Conservation (phyloP, 2,888 invertebrate species). For the Napeogenes inachia region DNA sequence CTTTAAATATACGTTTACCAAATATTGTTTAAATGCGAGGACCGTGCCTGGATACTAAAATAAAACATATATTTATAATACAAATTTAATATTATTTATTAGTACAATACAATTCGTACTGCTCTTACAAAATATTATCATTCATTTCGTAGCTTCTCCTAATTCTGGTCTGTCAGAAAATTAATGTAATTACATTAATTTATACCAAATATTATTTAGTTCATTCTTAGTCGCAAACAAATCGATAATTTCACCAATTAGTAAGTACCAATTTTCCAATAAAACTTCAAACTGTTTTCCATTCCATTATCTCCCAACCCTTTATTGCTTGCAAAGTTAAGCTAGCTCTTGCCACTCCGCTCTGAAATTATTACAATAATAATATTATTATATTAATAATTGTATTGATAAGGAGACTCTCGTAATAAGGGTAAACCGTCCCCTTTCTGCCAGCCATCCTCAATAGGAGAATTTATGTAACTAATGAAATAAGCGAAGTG, state of each 20-base stretch:
- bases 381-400: constrained; percentile 79
- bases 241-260: constrained; percentile 76
- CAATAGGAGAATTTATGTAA: constrained; percentile 78
- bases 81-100: background rate
- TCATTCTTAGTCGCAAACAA: constrained; percentile 54
- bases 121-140: background rate
- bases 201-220: constrained; percentile 39
- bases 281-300: constrained; percentile 78
- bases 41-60: background rate
- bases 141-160: constrained; percentile 5
- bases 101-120: background rate
- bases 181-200: constrained; percentile 32
- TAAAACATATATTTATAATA: background rate
- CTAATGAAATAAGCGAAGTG: constrained; percentile 78
- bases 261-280: constrained; percentile 76
- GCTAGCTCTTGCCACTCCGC: constrained; percentile 68
- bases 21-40: background rate
- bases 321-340: constrained; percentile 75
- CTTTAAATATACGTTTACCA: background rate
- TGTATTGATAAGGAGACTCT: constrained; percentile 78
- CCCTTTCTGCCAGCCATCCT: constrained; percentile 77
- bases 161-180: constrained; percentile 20
- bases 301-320: constrained; percentile 77
- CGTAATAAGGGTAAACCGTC: constrained; percentile 78
- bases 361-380: constrained; percentile 77